Evolutionary conservation across 2,113 vertebrate species (phyloP).

Genomic region (Sakesphorus luctuosus): DNA sequence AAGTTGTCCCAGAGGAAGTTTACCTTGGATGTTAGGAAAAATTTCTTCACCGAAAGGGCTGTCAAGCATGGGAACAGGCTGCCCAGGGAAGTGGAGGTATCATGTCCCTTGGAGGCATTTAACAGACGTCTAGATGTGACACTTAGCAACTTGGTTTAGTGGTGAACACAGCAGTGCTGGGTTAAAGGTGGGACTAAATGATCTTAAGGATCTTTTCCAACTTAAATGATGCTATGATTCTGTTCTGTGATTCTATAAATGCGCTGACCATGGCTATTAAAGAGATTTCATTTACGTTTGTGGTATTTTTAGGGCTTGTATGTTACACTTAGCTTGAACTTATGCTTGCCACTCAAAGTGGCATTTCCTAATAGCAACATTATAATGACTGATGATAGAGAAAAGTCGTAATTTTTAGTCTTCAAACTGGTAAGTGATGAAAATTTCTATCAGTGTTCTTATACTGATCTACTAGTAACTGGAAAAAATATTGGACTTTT

Average conservation of each 20-base stretch:
- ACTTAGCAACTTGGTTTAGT: neutral
- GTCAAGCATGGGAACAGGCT: no score
- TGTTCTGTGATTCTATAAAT: neutral
- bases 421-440: neutral
- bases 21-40: no score
- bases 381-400: neutral
- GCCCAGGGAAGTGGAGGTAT: no score
- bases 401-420: neutral
- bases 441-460: neutral
- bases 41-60: no score
- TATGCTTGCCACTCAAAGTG: neutral
- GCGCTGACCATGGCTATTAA: neutral
- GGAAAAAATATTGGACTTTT: neutral
- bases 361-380: neutral
- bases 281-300: neutral
- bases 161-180: neutral
- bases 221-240: neutral
- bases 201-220: neutral
- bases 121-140: accelerated
- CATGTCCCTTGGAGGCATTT: neutral
- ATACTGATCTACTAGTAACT: neutral
- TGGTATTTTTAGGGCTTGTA: neutral
- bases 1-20: no score
- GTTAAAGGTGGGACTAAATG: accelerated
- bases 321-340: neutral